Evolutionary conservation across 23 tunicate species (phyloP).

Genomic region (Halocynthia roretzi): DNA sequence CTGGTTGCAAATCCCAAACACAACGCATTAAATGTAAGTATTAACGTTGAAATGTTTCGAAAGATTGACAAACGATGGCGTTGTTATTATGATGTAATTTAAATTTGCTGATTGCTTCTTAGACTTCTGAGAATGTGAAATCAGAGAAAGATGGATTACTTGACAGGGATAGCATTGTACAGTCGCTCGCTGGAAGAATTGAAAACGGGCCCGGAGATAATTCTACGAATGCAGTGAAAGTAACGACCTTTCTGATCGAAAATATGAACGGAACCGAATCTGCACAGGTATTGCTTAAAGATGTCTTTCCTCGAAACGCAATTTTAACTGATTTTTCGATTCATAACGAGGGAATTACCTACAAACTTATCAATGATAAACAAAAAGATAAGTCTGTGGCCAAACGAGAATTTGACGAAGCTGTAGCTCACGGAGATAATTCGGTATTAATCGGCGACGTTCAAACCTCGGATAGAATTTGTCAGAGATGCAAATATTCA

Average conservation of each 20-base stretch:
- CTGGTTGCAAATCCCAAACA: constrained; percentile 6
- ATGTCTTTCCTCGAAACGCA: constrained; percentile 5
- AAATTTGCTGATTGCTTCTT: too few species aligned
- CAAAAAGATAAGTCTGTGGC: not conserved
- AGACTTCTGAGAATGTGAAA: too few species aligned
- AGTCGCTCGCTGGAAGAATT: too few species aligned
- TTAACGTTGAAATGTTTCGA: not conserved
- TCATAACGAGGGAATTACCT: constrained; percentile 5
- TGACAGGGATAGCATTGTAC: too few species aligned
- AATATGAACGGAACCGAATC: not conserved
- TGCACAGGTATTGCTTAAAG: not conserved
- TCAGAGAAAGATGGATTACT: too few species aligned
- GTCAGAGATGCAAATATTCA: not conserved
- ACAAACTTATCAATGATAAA: not conserved
- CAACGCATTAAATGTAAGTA: too few species aligned
- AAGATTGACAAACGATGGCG: not conserved
- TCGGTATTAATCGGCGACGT: constrained; percentile 9
- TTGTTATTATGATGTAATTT: too few species aligned
- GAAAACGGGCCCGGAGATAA: not conserved
- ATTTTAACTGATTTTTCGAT: constrained; percentile 2
- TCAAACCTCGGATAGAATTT: not conserved
- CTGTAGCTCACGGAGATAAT: not conserved
- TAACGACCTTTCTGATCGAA: not conserved
- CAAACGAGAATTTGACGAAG: not conserved
- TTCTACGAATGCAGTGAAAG: not conserved